Conservation (phyloP, 2,797 vertebrate genomes). For the Hypotaenidia okinawae region DNA sequence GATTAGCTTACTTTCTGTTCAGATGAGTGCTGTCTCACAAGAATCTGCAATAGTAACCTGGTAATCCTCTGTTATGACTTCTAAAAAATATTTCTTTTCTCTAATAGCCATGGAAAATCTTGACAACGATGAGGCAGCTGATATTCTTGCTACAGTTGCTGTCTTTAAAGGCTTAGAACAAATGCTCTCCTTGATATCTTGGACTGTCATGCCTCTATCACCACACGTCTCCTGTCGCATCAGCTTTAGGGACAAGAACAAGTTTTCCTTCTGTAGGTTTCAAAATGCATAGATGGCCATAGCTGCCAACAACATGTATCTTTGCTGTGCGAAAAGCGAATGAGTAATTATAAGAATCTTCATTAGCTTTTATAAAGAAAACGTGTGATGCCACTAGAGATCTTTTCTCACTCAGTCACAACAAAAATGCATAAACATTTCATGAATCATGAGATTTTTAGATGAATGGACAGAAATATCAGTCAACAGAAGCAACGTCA, state of each 20-base stretch:
- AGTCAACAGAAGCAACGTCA: conserved; percentile 27
- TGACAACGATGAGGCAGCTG: neutral
- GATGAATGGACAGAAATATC: conserved; percentile 46
- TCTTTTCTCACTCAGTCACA: conserved; percentile 47
- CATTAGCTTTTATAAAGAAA: neutral
- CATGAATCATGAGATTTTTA: neutral
- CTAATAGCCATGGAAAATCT: neutral
- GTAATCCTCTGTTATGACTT: neutral
- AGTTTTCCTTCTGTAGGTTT: neutral
- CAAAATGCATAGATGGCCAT: neutral
- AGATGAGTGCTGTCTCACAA: neutral
- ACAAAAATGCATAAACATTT: conserved; percentile 43
- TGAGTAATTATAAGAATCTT: neutral
- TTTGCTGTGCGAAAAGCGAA: neutral
- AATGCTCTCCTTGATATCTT: neutral
- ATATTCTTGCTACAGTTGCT: neutral
- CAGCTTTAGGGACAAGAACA: neutral
- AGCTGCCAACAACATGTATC: neutral
- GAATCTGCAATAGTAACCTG: neutral
- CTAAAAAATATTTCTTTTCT: neutral
- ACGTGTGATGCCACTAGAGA: neutral
- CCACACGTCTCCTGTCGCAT: neutral
- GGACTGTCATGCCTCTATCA: neutral
- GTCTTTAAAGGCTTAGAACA: neutral
- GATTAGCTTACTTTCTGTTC: neutral